These are phyloP conservation scores for Galago senegalensis DNA, from an alignment of 2,797 vertebrate genomes.

Conservation along the genomic window DNA sequence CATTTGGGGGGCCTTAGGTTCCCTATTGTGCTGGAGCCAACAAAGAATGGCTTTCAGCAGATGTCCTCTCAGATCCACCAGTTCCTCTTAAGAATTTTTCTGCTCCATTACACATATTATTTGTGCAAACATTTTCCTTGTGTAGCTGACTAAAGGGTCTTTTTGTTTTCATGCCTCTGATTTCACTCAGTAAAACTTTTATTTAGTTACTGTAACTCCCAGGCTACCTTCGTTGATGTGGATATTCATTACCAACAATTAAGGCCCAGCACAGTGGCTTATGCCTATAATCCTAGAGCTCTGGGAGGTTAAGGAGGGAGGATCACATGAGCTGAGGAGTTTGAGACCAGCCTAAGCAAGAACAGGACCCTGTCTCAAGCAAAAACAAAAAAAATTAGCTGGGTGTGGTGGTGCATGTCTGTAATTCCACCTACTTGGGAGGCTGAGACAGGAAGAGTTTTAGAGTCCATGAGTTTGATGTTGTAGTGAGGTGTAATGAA, in stretches of 20 bases:
- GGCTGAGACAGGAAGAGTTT: no score
- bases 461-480: no score
- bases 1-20: not conserved
- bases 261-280: not conserved
- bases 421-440: no score
- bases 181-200: not conserved
- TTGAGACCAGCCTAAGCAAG: no score
- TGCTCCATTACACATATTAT: not conserved
- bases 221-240: not conserved
- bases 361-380: no score
- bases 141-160: not conserved
- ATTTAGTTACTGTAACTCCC: not conserved
- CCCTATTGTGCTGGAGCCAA: not conserved
- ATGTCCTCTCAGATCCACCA: not conserved
- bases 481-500: no score
- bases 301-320: no score
- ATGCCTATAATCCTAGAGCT: no score
- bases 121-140: conserved; percentile 3
- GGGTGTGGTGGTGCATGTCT: no score
- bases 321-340: no score
- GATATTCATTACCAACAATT: not conserved
- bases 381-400: no score
- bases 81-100: not conserved
- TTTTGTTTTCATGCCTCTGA: not conserved
- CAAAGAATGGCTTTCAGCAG: not conserved